Evolutionary conservation across 2,888 invertebrate genomes (phyloP).

Genomic region (Xanthorhoe spadicearia): DNA sequence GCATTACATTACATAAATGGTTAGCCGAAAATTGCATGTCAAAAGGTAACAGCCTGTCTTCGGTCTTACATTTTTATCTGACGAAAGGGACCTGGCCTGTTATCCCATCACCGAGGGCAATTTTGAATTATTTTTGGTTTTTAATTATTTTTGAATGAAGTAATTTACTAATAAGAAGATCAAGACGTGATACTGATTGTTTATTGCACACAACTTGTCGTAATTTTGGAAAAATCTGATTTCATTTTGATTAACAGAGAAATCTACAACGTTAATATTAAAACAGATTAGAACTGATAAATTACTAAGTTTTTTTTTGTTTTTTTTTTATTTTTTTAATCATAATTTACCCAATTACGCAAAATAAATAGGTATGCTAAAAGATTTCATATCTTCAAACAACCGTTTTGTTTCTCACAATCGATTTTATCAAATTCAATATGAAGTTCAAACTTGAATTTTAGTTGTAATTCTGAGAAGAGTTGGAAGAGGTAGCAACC

Average conservation of each 20-base stretch:
- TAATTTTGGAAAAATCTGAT: slow-evolving; percentile 6
- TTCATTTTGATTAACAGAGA: not conserved
- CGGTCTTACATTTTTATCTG: slow-evolving; percentile 77
- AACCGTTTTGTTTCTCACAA: slow-evolving; percentile 13
- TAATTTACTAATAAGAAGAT: slow-evolving; percentile 32
- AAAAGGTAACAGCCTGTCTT: slow-evolving; percentile 76
- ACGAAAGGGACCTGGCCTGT: slow-evolving; percentile 62
- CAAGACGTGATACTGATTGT: slow-evolving; percentile 13
- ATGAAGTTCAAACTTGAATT: slow-evolving; percentile 37
- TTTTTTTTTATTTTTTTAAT: not conserved
- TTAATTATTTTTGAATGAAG: slow-evolving; percentile 42
- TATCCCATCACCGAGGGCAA: slow-evolving; percentile 67
- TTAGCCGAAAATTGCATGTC: slow-evolving; percentile 82
- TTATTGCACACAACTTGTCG: slow-evolving; percentile 11
- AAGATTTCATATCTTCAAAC: slow-evolving; percentile 5
- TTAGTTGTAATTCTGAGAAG: slow-evolving; percentile 41
- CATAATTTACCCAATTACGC: no score
- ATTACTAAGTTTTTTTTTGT: not conserved
- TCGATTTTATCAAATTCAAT: slow-evolving; percentile 32
- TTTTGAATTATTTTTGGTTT: slow-evolving; percentile 44
- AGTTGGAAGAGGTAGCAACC: slow-evolving; percentile 38
- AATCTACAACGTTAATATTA: not conserved
- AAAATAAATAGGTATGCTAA: not conserved
- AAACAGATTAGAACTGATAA: not conserved
- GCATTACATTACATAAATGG: slow-evolving; percentile 78